Conservation (phyloP, 2,113 vertebrate species). For the Pica pica region DNA sequence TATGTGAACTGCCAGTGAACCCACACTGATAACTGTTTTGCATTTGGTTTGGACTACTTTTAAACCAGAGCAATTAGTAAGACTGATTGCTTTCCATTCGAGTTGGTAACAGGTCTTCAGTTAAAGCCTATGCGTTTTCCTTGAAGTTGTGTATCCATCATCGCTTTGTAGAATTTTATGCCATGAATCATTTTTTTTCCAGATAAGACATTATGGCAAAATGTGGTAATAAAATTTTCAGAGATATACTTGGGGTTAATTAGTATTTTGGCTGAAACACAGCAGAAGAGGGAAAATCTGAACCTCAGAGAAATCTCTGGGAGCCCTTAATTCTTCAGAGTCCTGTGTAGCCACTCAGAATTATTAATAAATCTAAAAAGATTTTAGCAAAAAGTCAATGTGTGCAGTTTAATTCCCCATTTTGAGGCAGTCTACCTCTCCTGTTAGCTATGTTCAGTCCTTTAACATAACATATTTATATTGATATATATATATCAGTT, state of each 20-base stretch:
- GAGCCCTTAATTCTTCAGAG: not conserved
- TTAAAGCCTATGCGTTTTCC: not conserved
- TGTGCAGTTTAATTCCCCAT: not conserved
- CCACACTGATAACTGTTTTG: not conserved
- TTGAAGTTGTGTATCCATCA: not conserved
- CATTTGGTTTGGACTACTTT: conserved; percentile 1
- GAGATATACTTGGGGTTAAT: not conserved
- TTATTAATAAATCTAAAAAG: not conserved
- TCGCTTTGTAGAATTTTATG: not conserved
- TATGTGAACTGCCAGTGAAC: not conserved
- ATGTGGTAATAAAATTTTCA: not conserved
- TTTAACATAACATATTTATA: not conserved
- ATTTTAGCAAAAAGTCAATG: not conserved
- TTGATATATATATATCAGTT: not conserved
- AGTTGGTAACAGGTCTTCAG: not conserved
- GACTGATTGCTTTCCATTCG: not conserved
- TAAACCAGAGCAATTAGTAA: conserved; percentile 19
- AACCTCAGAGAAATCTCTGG: not conserved
- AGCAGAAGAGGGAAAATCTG: not conserved
- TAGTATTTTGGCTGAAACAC: not conserved
- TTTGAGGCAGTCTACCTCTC: not conserved
- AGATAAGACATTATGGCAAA: not conserved
- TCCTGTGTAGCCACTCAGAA: not conserved
- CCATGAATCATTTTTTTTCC: not conserved
- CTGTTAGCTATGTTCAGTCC: not conserved